Evolutionary conservation across 1,140 invertebrate species (phyloP).

Genomic region (Ceratina australensis): DNA sequence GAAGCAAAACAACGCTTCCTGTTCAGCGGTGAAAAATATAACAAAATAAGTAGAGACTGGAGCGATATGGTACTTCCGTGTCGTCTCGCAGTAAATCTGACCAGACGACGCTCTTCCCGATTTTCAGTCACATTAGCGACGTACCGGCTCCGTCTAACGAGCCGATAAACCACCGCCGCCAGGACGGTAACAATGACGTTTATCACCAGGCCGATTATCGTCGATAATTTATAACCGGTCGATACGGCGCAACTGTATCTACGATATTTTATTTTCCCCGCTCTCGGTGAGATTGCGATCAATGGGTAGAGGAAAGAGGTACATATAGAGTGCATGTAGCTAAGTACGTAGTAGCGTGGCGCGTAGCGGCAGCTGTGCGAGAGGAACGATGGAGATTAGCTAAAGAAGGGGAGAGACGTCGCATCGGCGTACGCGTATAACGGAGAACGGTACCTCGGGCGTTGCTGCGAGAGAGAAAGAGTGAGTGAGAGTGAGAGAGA

Average conservation of each 20-base stretch:
- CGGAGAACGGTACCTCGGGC: not conserved
- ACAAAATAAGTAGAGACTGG: too few species aligned
- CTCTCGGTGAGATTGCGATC: conserved; percentile 18
- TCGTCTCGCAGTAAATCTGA: too few species aligned
- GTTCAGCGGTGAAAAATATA: too few species aligned
- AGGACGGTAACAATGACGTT: conserved; percentile 34
- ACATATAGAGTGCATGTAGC: not conserved
- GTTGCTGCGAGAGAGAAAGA: not conserved
- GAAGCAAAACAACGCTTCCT: too few species aligned
- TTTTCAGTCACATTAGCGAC: not conserved
- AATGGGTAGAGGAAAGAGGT: not conserved
- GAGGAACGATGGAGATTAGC: not conserved
- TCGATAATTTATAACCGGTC: conserved; percentile 40
- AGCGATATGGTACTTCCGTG: too few species aligned
- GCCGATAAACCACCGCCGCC: conserved; percentile 26
- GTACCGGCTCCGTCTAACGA: conserved; percentile 17
- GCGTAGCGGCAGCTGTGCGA: not conserved
- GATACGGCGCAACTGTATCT: conserved; percentile 13
- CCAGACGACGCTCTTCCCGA: not conserved
- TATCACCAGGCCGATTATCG: conserved; percentile 38
- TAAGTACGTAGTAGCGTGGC: too few species aligned
- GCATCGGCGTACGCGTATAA: not conserved
- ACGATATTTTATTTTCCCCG: conserved; percentile 39
- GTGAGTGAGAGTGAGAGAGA: too few species aligned
- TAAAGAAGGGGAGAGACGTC: not conserved